A percentile compares a stretch with the other conserved stretches of the same genome.
Conservation (phyloP, 2,888 invertebrate genomes). For the Caenorhabditis uteleia region DNA sequence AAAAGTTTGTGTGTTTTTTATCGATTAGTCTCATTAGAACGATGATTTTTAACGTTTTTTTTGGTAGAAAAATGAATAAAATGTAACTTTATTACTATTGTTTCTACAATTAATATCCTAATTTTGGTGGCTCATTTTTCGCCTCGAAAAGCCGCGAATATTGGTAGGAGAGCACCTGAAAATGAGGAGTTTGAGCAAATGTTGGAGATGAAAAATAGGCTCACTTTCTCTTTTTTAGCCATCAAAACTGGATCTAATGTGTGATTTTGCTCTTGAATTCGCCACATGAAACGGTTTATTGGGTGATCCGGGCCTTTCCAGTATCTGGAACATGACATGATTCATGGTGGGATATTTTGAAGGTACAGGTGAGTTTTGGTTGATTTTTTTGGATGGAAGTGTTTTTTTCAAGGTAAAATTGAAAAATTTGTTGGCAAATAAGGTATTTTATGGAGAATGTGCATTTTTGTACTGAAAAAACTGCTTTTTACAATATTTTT, state of each 20-base stretch:
- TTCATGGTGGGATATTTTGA: too few relatives aligned
- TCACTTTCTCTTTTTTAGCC: conserved; percentile 27
- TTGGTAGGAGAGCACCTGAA: conserved; percentile 34
- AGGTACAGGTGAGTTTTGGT: too few relatives aligned
- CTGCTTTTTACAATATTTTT: too few relatives aligned
- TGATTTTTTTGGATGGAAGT: too few relatives aligned
- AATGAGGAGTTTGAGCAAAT: neutral
- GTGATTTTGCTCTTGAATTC: conserved; percentile 24
- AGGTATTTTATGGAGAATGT: too few relatives aligned
- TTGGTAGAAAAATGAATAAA: conserved; percentile 1
- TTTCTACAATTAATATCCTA: conserved; percentile 12
- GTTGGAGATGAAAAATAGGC: neutral
- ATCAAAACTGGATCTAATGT: conserved; percentile 13
- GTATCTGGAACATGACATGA: conserved; percentile 21
- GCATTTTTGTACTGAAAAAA: too few relatives aligned
- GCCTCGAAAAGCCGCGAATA: conserved; percentile 26
- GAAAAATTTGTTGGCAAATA: too few relatives aligned
- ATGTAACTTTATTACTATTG: neutral
- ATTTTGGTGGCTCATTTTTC: conserved; percentile 13
- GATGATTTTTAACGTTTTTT: conserved; percentile 16
- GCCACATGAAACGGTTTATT: conserved; percentile 31
- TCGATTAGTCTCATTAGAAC: conserved; percentile 18
- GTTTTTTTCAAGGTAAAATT: too few relatives aligned
- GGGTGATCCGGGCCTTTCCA: conserved; percentile 39
- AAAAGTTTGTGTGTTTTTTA: conserved; percentile 11